Conservation (phyloP, 1,140 invertebrate species). For the Drosophila lini region DNA sequence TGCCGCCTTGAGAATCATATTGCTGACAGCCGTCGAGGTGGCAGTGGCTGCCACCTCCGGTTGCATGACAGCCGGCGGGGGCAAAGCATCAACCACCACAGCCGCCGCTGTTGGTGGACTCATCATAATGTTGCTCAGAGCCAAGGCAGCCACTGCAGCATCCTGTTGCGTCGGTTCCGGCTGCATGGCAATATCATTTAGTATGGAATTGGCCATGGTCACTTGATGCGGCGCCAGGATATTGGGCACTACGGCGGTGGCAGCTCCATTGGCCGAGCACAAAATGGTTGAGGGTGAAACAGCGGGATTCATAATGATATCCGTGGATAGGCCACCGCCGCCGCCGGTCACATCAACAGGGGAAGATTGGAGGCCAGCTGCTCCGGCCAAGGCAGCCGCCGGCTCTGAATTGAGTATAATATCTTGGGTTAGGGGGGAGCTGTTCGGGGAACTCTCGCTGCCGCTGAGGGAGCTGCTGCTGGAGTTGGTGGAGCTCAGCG, state of each 20-base stretch:
- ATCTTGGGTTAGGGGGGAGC: slow-evolving; percentile 81
- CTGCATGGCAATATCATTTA: slow-evolving; percentile 82
- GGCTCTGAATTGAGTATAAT: slow-evolving; percentile 84
- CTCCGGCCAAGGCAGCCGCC: slow-evolving; percentile 57
- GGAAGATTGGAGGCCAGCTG: slow-evolving; percentile 31
- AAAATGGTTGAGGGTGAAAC: slow-evolving; percentile 86
- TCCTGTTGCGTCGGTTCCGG: slow-evolving; percentile 80
- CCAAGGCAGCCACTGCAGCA: slow-evolving; percentile 73
- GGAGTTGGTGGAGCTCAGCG: slow-evolving; percentile 65
- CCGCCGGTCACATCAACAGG: slow-evolving; percentile 46
- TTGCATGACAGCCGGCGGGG: slow-evolving; percentile 58
- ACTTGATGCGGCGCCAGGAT: slow-evolving; percentile 80
- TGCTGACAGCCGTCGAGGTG: slow-evolving; percentile 88
- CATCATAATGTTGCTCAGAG: slow-evolving; percentile 83
- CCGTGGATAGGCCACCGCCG: slow-evolving; percentile 85
- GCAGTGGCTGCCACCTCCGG: slow-evolving; percentile 84
- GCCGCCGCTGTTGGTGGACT: slow-evolving; percentile 65
- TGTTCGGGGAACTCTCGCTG: slow-evolving; percentile 62
- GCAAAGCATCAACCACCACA: slow-evolving; percentile 83
- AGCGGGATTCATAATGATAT: slow-evolving; percentile 87
- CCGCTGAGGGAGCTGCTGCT: slow-evolving; percentile 48
- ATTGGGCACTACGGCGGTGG: slow-evolving; percentile 86
- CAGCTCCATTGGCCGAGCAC: slow-evolving; percentile 77
- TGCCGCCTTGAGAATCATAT: slow-evolving; percentile 88
- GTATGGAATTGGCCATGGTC: slow-evolving; percentile 82